Evolutionary conservation across 2,113 vertebrate species (phyloP).

Genomic region (Melanerpes formicivorus): DNA sequence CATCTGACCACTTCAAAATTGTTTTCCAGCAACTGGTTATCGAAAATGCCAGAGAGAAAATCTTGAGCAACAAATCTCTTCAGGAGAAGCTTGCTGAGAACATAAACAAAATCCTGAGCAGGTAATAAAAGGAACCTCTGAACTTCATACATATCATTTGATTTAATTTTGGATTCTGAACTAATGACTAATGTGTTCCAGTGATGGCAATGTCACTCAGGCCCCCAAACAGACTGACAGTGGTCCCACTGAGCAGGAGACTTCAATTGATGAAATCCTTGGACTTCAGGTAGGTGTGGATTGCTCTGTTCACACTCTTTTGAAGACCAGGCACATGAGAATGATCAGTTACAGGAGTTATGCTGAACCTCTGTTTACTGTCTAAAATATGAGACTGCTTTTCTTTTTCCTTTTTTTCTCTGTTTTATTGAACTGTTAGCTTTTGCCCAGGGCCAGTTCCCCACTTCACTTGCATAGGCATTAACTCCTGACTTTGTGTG

Average conservation of each 20-base stretch:
- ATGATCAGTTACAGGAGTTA: not conserved
- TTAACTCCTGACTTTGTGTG: not conserved
- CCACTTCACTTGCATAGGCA: not conserved
- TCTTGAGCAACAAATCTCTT: constrained; percentile 91
- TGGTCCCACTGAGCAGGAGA: constrained; percentile 84
- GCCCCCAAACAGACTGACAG: constrained; percentile 82
- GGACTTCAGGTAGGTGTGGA: constrained; percentile 87
- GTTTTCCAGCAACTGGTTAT: constrained; percentile 94
- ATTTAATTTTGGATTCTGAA: constrained; percentile 6
- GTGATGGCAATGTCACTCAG: constrained; percentile 84
- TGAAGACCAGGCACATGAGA: not conserved
- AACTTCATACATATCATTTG: not conserved
- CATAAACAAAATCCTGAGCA: constrained; percentile 96
- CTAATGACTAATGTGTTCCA: constrained; percentile 64
- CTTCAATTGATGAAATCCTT: constrained; percentile 96
- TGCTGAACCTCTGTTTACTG: not conserved
- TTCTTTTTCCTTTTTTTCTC: not conserved
- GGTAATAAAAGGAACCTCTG: constrained; percentile 76
- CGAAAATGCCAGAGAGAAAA: constrained; percentile 97
- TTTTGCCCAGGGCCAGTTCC: not conserved
- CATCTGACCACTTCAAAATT: constrained; percentile 34
- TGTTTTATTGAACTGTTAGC: not conserved
- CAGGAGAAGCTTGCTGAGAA: constrained; percentile 99
- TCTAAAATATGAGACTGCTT: not conserved
- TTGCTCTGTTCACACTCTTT: not conserved